Conservation (phyloP, 2,797 vertebrate genomes). For the Coracias cyanogaster region DNA sequence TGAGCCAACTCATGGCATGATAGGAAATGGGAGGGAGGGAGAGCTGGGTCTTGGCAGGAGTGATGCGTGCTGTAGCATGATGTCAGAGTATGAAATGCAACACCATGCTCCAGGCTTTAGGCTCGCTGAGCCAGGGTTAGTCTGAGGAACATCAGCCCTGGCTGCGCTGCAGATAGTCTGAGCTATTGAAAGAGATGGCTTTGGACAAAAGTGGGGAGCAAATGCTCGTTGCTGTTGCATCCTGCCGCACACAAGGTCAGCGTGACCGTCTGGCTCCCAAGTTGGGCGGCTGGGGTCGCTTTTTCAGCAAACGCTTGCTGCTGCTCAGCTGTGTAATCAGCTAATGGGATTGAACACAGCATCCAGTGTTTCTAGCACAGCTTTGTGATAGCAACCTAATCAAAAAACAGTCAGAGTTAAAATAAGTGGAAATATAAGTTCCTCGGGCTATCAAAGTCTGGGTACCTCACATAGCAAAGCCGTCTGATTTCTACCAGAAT, state of each 20-base stretch:
- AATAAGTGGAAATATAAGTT: not conserved
- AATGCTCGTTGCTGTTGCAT: rapidly evolving
- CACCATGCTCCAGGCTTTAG: not conserved
- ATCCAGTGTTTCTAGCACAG: not conserved
- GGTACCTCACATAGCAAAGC: rapidly evolving
- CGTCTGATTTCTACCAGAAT: not conserved
- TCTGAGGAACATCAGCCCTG: not conserved
- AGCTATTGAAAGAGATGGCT: not conserved
- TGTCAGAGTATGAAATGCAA: not conserved
- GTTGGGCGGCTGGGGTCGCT: not conserved
- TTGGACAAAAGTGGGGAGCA: not conserved
- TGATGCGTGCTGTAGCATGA: rapidly evolving
- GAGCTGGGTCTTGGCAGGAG: not conserved
- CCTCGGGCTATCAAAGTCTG: not conserved
- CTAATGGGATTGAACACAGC: not conserved
- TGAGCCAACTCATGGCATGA: not conserved
- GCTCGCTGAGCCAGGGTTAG: not conserved
- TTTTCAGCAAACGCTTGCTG: not conserved
- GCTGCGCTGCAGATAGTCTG: not conserved
- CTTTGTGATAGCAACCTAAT: not conserved
- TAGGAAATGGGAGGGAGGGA: not conserved
- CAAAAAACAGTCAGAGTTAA: not conserved
- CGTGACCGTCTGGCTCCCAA: not conserved
- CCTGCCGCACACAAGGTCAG: not conserved
- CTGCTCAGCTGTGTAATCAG: not conserved